A percentile compares a stretch with the other conserved stretches of the same genome.
These are phyloP conservation scores for Xanthostigma xanthostigma DNA, from an alignment of 2,888 invertebrate genomes.

Conservation along the genomic window DNA sequence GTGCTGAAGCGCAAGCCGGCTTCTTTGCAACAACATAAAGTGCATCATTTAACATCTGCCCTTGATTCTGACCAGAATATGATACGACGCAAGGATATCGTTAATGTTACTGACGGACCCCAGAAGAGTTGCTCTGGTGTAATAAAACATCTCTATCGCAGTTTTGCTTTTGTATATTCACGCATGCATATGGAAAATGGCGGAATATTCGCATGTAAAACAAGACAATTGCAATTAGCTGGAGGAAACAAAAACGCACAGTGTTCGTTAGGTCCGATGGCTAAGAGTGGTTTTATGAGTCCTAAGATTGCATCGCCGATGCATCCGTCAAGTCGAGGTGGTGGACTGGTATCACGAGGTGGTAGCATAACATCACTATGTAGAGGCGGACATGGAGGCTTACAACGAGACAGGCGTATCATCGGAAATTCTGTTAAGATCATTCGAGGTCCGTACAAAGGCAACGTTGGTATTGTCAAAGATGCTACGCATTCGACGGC, in stretches of 20 bases:
- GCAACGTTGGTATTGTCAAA: conserved; percentile 92
- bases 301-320: conserved; percentile 83
- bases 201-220: conserved; percentile 95
- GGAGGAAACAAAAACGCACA: conserved; percentile 43
- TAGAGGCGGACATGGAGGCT: conserved; percentile 47
- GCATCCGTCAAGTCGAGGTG: conserved; percentile 57
- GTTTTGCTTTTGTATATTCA: conserved; percentile 90
- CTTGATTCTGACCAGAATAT: conserved; percentile 90
- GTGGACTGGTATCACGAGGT: conserved; percentile 26
- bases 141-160: conserved; percentile 91
- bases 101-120: conserved; percentile 94
- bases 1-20: conserved; percentile 88
- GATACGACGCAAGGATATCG: conserved; percentile 86
- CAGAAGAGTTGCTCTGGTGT: conserved; percentile 87
- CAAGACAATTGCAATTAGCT: conserved; percentile 81
- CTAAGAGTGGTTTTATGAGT: conserved; percentile 72
- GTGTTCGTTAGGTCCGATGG: conserved; percentile 23
- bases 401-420: conserved; percentile 73
- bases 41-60: conserved; percentile 81
- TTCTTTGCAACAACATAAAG: conserved; percentile 80
- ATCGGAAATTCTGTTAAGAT: conserved; percentile 97
- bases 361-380: no score
- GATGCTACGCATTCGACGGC: conserved; percentile 93
- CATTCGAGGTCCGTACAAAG: conserved; percentile 92
- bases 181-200: conserved; percentile 94